Conservation (phyloP, 2,797 vertebrate species). For the Propithecus perrieri region DNA sequence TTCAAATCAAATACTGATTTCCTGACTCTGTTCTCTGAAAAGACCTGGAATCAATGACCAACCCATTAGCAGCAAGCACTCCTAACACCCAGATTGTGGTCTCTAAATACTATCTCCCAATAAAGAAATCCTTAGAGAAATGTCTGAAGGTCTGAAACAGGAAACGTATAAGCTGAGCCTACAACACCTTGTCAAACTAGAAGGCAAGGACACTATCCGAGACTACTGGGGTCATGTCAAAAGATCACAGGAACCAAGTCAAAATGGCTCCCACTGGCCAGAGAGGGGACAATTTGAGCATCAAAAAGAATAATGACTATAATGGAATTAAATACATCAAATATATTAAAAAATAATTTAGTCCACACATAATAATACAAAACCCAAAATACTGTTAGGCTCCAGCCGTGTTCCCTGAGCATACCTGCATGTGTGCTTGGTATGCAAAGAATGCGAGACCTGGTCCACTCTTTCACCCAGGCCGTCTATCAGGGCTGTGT, state of each 20-base stretch:
- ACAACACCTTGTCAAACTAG: not conserved
- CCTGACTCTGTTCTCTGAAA: not conserved
- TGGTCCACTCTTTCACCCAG: not conserved
- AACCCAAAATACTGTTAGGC: not conserved
- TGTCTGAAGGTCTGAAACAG: not conserved
- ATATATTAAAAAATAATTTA: not conserved
- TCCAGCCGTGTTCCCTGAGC: not conserved
- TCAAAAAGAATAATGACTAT: not conserved
- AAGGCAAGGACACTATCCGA: not conserved
- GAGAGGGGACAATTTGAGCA: not conserved
- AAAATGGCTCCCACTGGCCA: not conserved
- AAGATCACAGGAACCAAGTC: not conserved
- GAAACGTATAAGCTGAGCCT: not conserved
- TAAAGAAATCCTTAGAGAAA: not conserved
- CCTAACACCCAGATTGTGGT: not conserved
- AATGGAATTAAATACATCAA: not conserved
- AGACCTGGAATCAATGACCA: not conserved
- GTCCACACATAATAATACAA: not conserved
- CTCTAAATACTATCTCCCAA: not conserved
- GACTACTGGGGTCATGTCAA: not conserved
- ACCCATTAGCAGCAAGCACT: not conserved
- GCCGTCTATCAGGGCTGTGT: not conserved
- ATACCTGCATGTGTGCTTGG: not conserved
- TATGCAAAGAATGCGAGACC: not conserved
- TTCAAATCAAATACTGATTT: not conserved